These are phyloP conservation scores for Gopherus evgoodei DNA, from an alignment of 2,113 vertebrate genomes.

Conservation along the genomic window DNA sequence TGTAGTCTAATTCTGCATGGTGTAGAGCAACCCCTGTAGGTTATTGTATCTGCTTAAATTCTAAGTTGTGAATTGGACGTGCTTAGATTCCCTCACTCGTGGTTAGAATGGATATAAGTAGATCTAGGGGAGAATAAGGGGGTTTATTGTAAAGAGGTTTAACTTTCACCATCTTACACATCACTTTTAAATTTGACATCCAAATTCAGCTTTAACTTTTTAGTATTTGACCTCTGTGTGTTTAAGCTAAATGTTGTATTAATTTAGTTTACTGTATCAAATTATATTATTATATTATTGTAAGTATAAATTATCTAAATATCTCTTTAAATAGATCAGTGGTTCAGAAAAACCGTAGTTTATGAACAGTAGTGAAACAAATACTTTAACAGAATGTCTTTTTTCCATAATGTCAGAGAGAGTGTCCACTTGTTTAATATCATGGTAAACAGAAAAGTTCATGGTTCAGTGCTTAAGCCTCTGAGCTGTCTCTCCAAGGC, in stretches of 20 bases:
- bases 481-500: constrained; percentile 59
- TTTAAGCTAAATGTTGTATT: constrained; percentile 42
- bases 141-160: background rate
- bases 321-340: constrained; percentile 19
- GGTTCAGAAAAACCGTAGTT: constrained; percentile 41
- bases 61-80: background rate
- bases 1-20: constrained; percentile 25
- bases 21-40: constrained; percentile 9
- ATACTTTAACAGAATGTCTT: constrained; percentile 52
- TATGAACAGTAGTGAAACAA: constrained; percentile 29
- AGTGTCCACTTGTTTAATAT: constrained; percentile 64
- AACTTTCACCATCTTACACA: background rate
- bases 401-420: constrained; percentile 60
- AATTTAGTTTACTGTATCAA: constrained; percentile 52
- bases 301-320: background rate
- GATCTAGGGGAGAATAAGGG: background rate
- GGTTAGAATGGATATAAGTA: background rate
- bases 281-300: background rate
- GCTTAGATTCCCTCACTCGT: constrained; percentile 19
- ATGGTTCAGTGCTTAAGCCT: constrained; percentile 66
- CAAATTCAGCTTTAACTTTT: constrained; percentile 26
- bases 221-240: background rate
- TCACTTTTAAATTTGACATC: constrained; percentile 38
- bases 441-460: constrained; percentile 66
- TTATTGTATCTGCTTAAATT: background rate